Evolutionary conservation across 2,888 invertebrate species (phyloP).

Genomic region (Exephanes ischioxanthus): DNA sequence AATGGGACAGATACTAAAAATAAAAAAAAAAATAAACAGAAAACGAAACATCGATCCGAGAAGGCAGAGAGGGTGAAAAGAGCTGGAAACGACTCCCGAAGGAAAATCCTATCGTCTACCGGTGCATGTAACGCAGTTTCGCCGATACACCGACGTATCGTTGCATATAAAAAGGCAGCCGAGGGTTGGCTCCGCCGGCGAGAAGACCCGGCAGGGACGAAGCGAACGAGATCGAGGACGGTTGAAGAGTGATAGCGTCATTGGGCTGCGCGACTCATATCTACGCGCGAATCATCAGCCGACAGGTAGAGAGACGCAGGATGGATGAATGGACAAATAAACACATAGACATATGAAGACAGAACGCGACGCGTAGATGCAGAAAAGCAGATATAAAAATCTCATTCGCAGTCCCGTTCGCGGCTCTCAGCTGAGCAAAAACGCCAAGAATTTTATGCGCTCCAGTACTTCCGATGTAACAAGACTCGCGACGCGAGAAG

Average conservation of each 20-base stretch:
- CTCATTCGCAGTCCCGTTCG: not conserved
- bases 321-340: conserved; percentile 19
- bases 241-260: conserved; percentile 19
- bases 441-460: conserved; percentile 37
- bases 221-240: not conserved
- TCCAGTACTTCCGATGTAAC: conserved; percentile 29
- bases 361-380: not conserved
- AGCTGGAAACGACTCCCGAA: conserved; percentile 2
- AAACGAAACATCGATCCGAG: conserved; percentile 3
- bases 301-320: conserved; percentile 2
- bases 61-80: not conserved
- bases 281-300: conserved; percentile 5
- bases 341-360: conserved; percentile 33
- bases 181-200: conserved; percentile 3
- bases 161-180: conserved; percentile 8
- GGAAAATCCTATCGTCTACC: conserved; percentile 10
- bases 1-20: not conserved
- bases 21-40: not conserved
- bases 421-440: not conserved
- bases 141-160: conserved; percentile 17
- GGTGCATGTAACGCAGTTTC: conserved; percentile 13
- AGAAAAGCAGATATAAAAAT: not conserved
- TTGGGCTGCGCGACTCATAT: conserved; percentile 3
- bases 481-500: not conserved
- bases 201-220: conserved; percentile 20